A percentile compares a stretch with the other conserved stretches of the same genome.
Conservation (phyloP, 2,888 invertebrate species). For the Epistrophe eligans region DNA sequence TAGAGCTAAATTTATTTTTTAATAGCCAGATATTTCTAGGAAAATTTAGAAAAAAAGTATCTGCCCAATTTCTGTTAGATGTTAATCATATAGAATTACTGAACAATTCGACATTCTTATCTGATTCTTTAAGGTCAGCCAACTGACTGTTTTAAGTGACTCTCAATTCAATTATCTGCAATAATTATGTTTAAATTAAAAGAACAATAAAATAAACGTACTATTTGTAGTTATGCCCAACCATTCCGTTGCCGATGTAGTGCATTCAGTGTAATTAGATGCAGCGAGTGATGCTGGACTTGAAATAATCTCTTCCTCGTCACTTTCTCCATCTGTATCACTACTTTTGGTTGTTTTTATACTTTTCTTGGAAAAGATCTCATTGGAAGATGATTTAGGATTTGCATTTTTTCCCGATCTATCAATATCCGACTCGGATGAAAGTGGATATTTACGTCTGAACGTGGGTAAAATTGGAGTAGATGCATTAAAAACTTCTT, state of each 20-base stretch:
- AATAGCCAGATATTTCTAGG: too few relatives aligned
- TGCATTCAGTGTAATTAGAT: slow-evolving; percentile 85
- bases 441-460: slow-evolving; percentile 76
- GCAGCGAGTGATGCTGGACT: slow-evolving; percentile 85
- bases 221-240: slow-evolving; percentile 95
- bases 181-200: background rate
- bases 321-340: slow-evolving; percentile 84
- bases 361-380: slow-evolving; percentile 76
- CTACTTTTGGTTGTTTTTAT: slow-evolving; percentile 80
- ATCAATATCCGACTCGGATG: slow-evolving; percentile 77
- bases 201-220: slow-evolving; percentile 80
- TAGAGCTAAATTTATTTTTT: too few relatives aligned
- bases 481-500: slow-evolving; percentile 44
- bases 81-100: too few relatives aligned
- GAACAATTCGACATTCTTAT: too few relatives aligned
- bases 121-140: too few relatives aligned
- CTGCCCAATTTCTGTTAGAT: too few relatives aligned
- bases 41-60: too few relatives aligned
- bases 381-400: slow-evolving; percentile 46
- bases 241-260: slow-evolving; percentile 91
- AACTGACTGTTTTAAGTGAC: too few relatives aligned
- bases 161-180: too few relatives aligned
- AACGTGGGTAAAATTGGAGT: slow-evolving; percentile 34
- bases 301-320: slow-evolving; percentile 87
- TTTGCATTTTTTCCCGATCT: slow-evolving; percentile 39